A percentile compares a stretch with the other conserved stretches of the same genome.
These are phyloP conservation scores for Bergia sp. DNA, from an alignment of 92 coral and sea anemone species.

Conservation along the genomic window DNA sequence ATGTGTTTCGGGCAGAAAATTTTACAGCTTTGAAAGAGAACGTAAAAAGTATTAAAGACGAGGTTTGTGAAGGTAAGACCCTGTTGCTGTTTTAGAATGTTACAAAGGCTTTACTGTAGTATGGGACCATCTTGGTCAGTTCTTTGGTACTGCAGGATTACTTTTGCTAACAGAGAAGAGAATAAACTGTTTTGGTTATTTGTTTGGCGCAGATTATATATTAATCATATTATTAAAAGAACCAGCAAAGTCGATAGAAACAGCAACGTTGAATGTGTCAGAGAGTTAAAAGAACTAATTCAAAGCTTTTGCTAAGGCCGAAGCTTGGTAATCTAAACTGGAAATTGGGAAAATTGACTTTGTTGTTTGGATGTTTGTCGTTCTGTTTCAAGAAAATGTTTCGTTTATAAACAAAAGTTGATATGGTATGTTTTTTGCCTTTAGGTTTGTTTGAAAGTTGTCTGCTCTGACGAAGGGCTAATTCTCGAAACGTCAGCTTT, in stretches of 20 bases:
- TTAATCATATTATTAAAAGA: too few species aligned
- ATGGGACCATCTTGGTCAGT: not conserved
- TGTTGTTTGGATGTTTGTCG: too few species aligned
- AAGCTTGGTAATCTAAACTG: not conserved
- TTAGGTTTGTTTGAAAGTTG: too few species aligned
- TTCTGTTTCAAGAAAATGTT: too few species aligned
- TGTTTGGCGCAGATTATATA: not conserved
- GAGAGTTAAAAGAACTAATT: not conserved
- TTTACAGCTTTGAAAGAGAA: slow-evolving; percentile 38
- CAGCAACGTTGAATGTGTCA: not conserved
- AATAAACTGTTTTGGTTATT: not conserved
- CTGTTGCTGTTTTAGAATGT: not conserved
- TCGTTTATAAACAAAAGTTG: too few species aligned
- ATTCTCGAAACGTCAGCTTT: too few species aligned
- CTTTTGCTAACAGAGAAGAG: not conserved
- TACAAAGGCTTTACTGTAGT: not conserved
- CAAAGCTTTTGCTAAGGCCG: too few species aligned
- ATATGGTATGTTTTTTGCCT: too few species aligned
- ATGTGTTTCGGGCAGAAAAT: slow-evolving; percentile 40
- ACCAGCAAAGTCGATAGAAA: not conserved
- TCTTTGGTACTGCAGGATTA: not conserved
- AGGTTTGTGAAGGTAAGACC: slow-evolving; percentile 37
- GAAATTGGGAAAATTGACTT: not conserved
- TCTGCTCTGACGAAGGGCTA: too few species aligned
- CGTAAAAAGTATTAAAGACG: slow-evolving; percentile 31